Evolutionary conservation across 2,113 vertebrate genomes (phyloP), one percentile per base, ranked within the genome.

Genomic region (human (Homo sapiens)): DNA sequence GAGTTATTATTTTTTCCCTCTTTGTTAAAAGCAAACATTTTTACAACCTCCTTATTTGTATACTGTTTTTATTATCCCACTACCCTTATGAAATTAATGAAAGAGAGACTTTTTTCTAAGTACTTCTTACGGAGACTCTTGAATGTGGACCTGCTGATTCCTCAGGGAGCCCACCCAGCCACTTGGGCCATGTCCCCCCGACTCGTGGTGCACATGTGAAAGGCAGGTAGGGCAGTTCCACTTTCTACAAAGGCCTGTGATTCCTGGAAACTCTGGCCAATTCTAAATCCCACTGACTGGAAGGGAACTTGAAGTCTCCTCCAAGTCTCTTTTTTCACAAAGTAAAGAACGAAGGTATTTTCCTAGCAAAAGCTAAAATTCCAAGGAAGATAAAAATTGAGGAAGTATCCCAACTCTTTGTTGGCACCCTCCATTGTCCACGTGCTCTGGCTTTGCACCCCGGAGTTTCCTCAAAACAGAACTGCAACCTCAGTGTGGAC

Each of bases 351-450:
- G 55, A 89, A 93, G 52, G 14, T 40, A 3, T 52, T 78, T 70
- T 82, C 70, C 75, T 72, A 95, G 17, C 22, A 86, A 96, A 93
- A 86, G 55, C 84, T 93, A 96, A 97, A 97, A 96, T 98, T 98
- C 97, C 96, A 95, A 92, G 50, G 84, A 97, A 96, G 30, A 95
- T 96, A 96, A 97, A 97, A 98, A 92, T 72, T 89, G 92, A 96
- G 97, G 97, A 98, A 96, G 96, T 97, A 50, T 75, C 66, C 48
- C 66, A 32, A 45, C 59, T 97, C 38, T 40, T 52, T 48, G 80
- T 76, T 17, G 38, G 18, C 75, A 3, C 32, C 43, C 64, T 93
- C 70, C 17, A 30, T 30, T 66, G 43, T 79, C 45, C 35, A 0
- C 50, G 6, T 12, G 2, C 27, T 59, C 66, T 57, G 17, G 48